These are phyloP conservation scores for Thrips palmi DNA, from an alignment of 1,140 invertebrate genomes.

Conservation along the genomic window DNA sequence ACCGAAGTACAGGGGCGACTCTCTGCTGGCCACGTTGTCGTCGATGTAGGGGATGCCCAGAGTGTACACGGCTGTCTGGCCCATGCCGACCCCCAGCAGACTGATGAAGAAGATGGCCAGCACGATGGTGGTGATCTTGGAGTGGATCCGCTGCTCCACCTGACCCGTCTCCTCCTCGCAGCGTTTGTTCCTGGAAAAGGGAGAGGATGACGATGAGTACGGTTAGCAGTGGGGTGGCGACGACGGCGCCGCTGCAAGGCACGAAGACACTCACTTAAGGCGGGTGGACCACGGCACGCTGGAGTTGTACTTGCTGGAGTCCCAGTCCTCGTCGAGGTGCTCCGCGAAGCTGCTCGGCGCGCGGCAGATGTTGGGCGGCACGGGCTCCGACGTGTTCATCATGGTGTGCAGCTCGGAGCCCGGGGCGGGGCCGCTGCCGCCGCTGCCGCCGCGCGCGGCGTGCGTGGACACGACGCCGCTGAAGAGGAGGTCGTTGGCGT, in stretches of 20 bases:
- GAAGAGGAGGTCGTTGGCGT: slow-evolving; percentile 37
- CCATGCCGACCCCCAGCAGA: slow-evolving; percentile 75
- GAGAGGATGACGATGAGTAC: slow-evolving; percentile 15
- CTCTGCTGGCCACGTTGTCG: slow-evolving; percentile 78
- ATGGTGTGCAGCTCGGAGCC: slow-evolving; percentile 19
- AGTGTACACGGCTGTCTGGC: slow-evolving; percentile 81
- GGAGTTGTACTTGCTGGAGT: too few relatives aligned
- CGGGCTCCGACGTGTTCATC: slow-evolving; percentile 16
- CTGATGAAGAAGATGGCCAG: slow-evolving; percentile 74
- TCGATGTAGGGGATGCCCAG: slow-evolving; percentile 89
- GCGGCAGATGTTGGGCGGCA: slow-evolving; percentile 20
- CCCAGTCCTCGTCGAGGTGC: too few relatives aligned
- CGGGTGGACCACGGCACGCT: too few relatives aligned
- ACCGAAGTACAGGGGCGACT: slow-evolving; percentile 88
- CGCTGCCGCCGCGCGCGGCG: slow-evolving; percentile 14
- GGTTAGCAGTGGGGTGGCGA: slow-evolving; percentile 15
- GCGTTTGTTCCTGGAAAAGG: slow-evolving; percentile 14
- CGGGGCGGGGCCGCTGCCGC: too few relatives aligned
- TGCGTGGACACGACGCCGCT: too few relatives aligned
- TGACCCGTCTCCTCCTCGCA: slow-evolving; percentile 36
- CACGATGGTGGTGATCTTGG: slow-evolving; percentile 58
- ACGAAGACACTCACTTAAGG: too few relatives aligned
- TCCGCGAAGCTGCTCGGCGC: too few relatives aligned
- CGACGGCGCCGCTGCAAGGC: too few relatives aligned
- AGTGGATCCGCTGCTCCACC: slow-evolving; percentile 39